Conservation (phyloP, 2,113 vertebrate genomes). For the Lampris incognitus region DNA sequence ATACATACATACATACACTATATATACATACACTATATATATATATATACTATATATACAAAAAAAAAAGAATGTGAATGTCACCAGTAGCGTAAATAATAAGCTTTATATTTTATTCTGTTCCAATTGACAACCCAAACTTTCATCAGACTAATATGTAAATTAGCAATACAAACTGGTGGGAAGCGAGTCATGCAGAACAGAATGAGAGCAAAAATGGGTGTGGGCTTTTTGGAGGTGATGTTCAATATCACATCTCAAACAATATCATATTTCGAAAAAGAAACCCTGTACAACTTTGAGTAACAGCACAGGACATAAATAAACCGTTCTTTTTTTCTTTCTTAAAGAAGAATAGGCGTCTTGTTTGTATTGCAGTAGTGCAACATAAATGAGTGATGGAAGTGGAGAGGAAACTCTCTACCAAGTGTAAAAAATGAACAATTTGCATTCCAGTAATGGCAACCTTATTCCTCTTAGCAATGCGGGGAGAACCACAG, state of each 20-base stretch:
- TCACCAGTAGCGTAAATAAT: too few species aligned
- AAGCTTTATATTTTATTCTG: background rate
- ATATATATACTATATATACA: too few species aligned
- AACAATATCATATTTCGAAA: constrained; percentile 16
- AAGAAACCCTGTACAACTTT: background rate
- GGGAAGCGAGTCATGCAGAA: background rate
- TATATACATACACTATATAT: too few species aligned
- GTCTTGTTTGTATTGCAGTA: background rate
- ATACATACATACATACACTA: too few species aligned
- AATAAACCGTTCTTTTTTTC: background rate
- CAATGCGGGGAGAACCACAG: constrained; percentile 53
- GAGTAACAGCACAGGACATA: constrained; percentile 1
- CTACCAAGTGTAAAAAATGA: constrained; percentile 25
- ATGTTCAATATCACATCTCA: background rate
- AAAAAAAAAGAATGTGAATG: too few species aligned
- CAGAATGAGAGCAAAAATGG: background rate
- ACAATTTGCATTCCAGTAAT: constrained; percentile 15
- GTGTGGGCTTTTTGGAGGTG: too few species aligned
- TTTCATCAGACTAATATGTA: too few species aligned
- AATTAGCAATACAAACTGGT: background rate
- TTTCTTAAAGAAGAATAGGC: background rate
- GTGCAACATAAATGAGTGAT: constrained; percentile 6
- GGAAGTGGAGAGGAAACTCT: background rate
- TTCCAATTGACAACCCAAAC: background rate
- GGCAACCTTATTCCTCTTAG: constrained; percentile 44